Evolutionary conservation across 2,888 invertebrate genomes (phyloP), one percentile per base, ranked within the genome.

Genomic region (Buathra laborator): DNA sequence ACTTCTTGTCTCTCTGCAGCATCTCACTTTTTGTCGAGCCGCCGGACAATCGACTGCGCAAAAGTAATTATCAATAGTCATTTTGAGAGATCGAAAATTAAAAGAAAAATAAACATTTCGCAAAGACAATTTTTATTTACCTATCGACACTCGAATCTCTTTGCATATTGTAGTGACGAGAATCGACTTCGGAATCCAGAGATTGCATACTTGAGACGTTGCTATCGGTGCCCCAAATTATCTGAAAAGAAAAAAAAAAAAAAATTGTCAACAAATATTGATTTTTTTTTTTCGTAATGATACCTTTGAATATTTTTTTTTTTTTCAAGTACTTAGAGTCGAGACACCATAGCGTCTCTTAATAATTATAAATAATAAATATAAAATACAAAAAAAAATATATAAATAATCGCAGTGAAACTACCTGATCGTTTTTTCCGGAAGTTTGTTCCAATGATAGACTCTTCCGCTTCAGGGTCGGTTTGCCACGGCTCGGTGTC

Each of bases 21-120:
- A 96, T 95, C 90, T 98, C 98, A 93, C 98, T 98, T 93, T 98
- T 97, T 0, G 97, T 97, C 0, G 98, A 98, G 12, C 97, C 97
- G 62, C 96, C 97, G 0, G 98, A 98, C 88, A 98, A 94, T 59
- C 97, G 96, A 89, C 97, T 96, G 92, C 62, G 89, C 24, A 24
- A 2, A 24, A 89, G 84, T 24, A 24, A 74, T 88, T 19, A 64
- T 67, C 53, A 46, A 80, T 19, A 10, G 24, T 79, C 14, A 59
- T 29, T 62, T 29, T 10, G 24, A 53, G 10, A 16, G n/a, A 14
- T 19, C 29, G 51, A 67, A 70, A 66, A 53, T 72, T 24, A 72
- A 37, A 19, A 64, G 43, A 75, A 19, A 32, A 46, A 68, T 56
- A 56, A 67, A 75, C 53, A 16, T 44, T 72, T 51, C 29, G n/a